Evolutionary conservation across 92 coral and sea anemone species (phyloP).

Genomic region (Diadumene lineata): DNA sequence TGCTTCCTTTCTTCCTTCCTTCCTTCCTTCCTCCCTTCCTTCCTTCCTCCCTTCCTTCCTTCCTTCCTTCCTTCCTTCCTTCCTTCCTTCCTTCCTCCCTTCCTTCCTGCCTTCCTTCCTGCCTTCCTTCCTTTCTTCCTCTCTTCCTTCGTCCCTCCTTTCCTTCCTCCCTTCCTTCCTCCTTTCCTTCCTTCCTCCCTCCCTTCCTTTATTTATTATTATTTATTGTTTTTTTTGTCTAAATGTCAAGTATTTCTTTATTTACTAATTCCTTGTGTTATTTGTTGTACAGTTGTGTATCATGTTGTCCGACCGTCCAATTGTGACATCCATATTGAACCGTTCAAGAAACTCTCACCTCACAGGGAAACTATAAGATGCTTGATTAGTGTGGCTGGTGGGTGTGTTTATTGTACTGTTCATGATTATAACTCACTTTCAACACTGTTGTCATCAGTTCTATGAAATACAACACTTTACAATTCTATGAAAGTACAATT

Average conservation of each 20-base stretch:
- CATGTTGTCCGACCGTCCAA: slow-evolving; percentile 45
- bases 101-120: not conserved
- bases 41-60: not conserved
- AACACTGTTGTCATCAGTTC: too few species aligned
- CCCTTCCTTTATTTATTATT: not conserved
- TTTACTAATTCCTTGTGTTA: not conserved
- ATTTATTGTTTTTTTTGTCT: too few species aligned
- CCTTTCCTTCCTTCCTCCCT: not conserved
- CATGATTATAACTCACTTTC: too few species aligned
- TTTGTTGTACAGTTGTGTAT: slow-evolving; percentile 61
- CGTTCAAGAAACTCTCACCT: slow-evolving; percentile 69
- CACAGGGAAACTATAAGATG: slow-evolving; percentile 95
- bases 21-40: not conserved
- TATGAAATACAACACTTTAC: too few species aligned
- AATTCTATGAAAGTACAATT: too few species aligned
- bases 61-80: not conserved
- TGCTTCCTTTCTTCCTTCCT: not conserved
- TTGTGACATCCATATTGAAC: slow-evolving; percentile 50
- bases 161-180: not conserved
- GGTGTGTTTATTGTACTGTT: not conserved
- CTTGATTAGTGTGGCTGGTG: slow-evolving; percentile 81
- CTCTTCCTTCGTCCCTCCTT: not conserved
- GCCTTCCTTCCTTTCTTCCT: not conserved
- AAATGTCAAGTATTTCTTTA: too few species aligned
- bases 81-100: not conserved